Evolutionary conservation across 2,797 vertebrate genomes (phyloP).

Genomic region (Apogon hyalosoma): DNA sequence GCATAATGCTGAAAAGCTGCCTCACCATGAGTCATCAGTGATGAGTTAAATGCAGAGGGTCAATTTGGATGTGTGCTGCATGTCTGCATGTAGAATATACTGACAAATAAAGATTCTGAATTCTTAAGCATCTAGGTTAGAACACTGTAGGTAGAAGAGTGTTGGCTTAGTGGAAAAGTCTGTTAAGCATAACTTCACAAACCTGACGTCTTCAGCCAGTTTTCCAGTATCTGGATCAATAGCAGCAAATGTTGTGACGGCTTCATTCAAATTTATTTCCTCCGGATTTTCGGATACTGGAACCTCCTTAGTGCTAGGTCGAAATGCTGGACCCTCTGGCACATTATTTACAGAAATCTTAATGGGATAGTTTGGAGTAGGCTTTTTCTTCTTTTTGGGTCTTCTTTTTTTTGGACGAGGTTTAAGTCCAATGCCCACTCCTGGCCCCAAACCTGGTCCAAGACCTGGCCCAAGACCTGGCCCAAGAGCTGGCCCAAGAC

Average conservation of each 20-base stretch:
- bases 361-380: conserved; percentile 79
- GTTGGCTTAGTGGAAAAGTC: too few relatives aligned
- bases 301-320: conserved; percentile 77
- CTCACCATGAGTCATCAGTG: too few relatives aligned
- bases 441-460: conserved; percentile 29
- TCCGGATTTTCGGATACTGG: conserved; percentile 84
- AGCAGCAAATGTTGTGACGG: conserved; percentile 87
- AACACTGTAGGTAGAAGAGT: too few relatives aligned
- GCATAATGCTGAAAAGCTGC: too few relatives aligned
- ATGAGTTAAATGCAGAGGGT: too few relatives aligned
- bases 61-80: too few relatives aligned
- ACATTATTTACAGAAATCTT: conserved; percentile 90
- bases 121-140: too few relatives aligned
- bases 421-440: not conserved
- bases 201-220: conserved; percentile 84
- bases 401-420: conserved; percentile 27
- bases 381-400: conserved; percentile 30
- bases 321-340: conserved; percentile 86
- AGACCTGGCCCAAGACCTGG: conserved; percentile 23
- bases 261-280: conserved; percentile 51
- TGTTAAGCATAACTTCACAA: conserved; percentile 55
- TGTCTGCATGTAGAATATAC: too few relatives aligned
- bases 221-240: conserved; percentile 88
- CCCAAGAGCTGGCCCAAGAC: conserved; percentile 11
- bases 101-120: too few relatives aligned